These are phyloP conservation scores for Dromiciops gliroides DNA, from an alignment of 2,113 vertebrate genomes.

Conservation along the genomic window DNA sequence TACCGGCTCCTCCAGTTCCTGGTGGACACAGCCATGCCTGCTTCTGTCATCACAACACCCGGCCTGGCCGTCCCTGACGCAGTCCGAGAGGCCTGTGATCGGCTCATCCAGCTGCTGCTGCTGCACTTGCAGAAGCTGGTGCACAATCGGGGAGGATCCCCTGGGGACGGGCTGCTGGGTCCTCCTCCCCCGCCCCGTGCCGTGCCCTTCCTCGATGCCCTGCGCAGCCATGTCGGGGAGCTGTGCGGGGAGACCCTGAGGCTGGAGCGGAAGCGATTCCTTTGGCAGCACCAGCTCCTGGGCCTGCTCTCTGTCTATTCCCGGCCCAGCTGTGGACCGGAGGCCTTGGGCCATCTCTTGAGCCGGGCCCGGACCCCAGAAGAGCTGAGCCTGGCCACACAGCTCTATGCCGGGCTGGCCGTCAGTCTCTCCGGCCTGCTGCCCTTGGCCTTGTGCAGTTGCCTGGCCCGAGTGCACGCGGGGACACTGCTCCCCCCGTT, in stretches of 20 bases:
- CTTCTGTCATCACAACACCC: conserved; percentile 91
- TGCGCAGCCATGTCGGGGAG: conserved; percentile 88
- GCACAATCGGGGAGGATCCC: conserved; percentile 81
- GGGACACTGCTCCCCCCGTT: conserved; percentile 86
- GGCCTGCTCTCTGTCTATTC: conserved; percentile 91
- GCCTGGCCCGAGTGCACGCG: conserved; percentile 91
- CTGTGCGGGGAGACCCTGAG: conserved; percentile 91
- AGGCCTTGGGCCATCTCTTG: conserved; percentile 92
- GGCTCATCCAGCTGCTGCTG: conserved; percentile 92
- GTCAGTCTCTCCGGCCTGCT: conserved; percentile 89
- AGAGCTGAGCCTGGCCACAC: conserved; percentile 91
- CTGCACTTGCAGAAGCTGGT: conserved; percentile 94
- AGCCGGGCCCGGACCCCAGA: conserved; percentile 89
- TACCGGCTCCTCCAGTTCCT: conserved; percentile 91
- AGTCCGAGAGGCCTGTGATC: conserved; percentile 93
- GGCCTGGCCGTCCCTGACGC: conserved; percentile 89
- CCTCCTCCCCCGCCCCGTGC: conserved; percentile 81
- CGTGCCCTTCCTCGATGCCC: conserved; percentile 92
- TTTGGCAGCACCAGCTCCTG: conserved; percentile 95
- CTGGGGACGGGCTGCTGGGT: conserved; percentile 66
- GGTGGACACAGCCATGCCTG: conserved; percentile 92
- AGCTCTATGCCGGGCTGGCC: conserved; percentile 89
- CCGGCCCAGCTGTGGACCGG: conserved; percentile 89
- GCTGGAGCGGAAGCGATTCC: conserved; percentile 91
- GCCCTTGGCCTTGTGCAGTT: conserved; percentile 86